Percentiles rank a stretch among this genome's conserved stretches.
Conservation (phyloP, 1,140 invertebrate genomes). For the Drosophila lini region DNA sequence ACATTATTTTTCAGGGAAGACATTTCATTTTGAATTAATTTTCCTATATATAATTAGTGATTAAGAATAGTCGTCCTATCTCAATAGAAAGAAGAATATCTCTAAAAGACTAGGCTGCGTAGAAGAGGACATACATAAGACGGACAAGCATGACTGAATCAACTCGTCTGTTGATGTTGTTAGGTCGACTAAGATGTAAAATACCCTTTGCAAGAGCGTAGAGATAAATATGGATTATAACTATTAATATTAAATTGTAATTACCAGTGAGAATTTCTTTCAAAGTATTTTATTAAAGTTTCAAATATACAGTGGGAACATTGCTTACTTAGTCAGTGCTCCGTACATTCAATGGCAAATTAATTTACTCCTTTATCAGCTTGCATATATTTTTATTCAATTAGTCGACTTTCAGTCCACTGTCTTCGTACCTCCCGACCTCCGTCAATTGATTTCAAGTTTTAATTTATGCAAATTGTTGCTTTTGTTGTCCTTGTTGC, state of each 20-base stretch:
- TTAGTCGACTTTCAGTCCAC: slow-evolving; percentile 24
- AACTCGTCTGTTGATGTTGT: not conserved
- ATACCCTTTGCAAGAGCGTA: too few species aligned
- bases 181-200: not conserved
- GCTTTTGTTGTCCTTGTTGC: slow-evolving; percentile 65
- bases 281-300: not conserved
- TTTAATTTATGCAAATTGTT: slow-evolving; percentile 84
- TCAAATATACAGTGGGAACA: not conserved
- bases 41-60: too few species aligned
- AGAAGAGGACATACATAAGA: too few species aligned
- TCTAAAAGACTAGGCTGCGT: too few species aligned
- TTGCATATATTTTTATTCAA: slow-evolving; percentile 12
- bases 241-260: not conserved
- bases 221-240: not conserved
- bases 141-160: not conserved
- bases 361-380: not conserved
- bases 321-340: not conserved
- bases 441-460: slow-evolving; percentile 67
- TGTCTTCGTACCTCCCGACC: slow-evolving; percentile 27
- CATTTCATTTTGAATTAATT: too few species aligned
- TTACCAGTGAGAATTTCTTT: not conserved
- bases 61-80: too few species aligned
- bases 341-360: not conserved
- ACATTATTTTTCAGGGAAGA: too few species aligned
- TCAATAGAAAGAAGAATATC: too few species aligned